Evolutionary conservation across 2,113 vertebrate genomes (phyloP), one percentile per base, ranked within the genome.

Genomic region (Lates calcarifer): DNA sequence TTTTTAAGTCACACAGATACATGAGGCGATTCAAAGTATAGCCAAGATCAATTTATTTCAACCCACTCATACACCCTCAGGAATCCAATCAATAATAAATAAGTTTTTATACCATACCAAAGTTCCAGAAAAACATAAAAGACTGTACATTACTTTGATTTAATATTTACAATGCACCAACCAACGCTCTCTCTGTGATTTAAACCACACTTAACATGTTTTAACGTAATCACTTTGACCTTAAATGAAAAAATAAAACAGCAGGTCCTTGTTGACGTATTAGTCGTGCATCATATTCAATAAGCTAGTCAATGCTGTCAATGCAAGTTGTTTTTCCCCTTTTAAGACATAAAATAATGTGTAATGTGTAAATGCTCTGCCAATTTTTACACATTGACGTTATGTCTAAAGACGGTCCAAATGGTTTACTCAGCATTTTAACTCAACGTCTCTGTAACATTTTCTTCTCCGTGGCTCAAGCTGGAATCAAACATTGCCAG

Each of bases 41-140:
- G 49, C 73, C 58, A 74, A 57, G n/a, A 82, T 91, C 49, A 81
- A 85, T 93, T 91, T 89, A 84, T 87, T 91, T 82, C 49, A 85
- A 65, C 33, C 51, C 64, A 63, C 70, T 64, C 39, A 71, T 35
- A 45, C 68, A 68, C 35, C 24, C 26, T 72, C 56, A 69, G 37
- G 75, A 80, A 85, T 76, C 20, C 45, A 67, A 71, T 87, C 63
- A 88, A 77, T 51, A 86, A 87, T 84, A 84, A 78, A 86, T 83
- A 85, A 24, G 20, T 76, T 74, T 61, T 66, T 31, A 81, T 43
- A 70, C 18, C 53, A 61, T 14, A 45, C 12, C 57, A 57, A 67
- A 76, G 49, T 83, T 64, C 41, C 10, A 53, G 60, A 49, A 41
- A 83, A 61, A 61, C 63, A 69, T 26, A 58, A 45, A 66, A 56